phyloP scores from a whole-genome alignment of 37 sponge, comb jelly and placozoan species.

The Chondrosia reniformis region DNA sequence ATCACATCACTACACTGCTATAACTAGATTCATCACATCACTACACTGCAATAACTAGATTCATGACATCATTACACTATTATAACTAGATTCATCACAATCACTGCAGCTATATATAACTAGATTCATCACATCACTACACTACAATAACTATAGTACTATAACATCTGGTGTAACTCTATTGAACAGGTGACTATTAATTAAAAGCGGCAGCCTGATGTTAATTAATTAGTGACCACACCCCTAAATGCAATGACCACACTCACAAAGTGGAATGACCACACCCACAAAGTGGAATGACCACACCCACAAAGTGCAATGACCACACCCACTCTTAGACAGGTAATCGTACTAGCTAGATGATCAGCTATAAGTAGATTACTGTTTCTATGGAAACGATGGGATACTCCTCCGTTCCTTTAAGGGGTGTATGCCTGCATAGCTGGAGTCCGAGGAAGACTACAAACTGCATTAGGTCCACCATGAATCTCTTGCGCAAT shows the following conservation, averaged over 20 bases:
- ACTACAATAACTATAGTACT: no score
- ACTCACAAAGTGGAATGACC: neutral
- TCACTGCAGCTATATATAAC: no score
- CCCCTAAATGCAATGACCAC: no score
- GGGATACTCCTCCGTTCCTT: neutral
- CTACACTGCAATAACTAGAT: no score
- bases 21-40: neutral
- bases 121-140: no score
- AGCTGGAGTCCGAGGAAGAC: slow-evolving; percentile 13
- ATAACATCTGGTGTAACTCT: no score
- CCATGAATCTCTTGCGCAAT: neutral
- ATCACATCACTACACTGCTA: neutral
- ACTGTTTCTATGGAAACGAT: neutral
- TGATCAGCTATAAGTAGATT: neutral
- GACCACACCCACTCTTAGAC: slow-evolving; percentile 4
- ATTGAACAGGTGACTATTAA: neutral
- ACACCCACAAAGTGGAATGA: neutral
- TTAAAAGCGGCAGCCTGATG: neutral
- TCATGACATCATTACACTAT: no score
- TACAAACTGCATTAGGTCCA: slow-evolving; percentile 3
- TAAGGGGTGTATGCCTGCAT: neutral
- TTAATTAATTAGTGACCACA: no score
- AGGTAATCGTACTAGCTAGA: neutral
- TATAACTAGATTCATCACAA: no score
- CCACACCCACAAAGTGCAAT: neutral